Percentiles rank a stretch among this genome's conserved stretches.
These are phyloP conservation scores for Tyrannus savana DNA, from an alignment of 2,113 vertebrate species.

Conservation along the genomic window DNA sequence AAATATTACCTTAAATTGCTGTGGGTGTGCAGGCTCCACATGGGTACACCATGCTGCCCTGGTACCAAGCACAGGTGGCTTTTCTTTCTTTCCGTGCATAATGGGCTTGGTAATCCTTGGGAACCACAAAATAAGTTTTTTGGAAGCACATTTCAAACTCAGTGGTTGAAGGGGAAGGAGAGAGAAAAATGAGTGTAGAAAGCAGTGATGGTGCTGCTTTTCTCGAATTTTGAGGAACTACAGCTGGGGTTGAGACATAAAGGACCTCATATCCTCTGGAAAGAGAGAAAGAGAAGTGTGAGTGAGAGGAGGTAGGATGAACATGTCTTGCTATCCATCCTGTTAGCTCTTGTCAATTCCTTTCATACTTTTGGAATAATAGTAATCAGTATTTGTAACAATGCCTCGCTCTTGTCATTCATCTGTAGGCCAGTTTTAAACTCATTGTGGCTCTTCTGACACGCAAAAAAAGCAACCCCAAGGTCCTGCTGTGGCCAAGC, in stretches of 20 bases:
- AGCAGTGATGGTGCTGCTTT: not conserved
- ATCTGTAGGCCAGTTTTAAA: not conserved
- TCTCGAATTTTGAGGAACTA: not conserved
- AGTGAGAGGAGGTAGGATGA: not conserved
- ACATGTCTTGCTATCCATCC: not conserved
- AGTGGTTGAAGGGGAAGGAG: not conserved
- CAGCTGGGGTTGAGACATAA: not conserved
- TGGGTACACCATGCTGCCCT: not conserved
- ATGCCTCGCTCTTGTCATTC: not conserved
- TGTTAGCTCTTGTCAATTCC: not conserved
- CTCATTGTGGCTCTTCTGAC: not conserved
- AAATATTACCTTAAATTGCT: slow-evolving; percentile 60
- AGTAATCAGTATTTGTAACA: not conserved
- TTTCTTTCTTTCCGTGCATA: slow-evolving; percentile 7
- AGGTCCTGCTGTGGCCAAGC: not conserved
- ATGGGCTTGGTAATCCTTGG: slow-evolving; percentile 42
- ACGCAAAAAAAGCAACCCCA: not conserved
- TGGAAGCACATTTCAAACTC: not conserved
- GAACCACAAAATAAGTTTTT: not conserved
- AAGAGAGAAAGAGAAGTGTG: not conserved
- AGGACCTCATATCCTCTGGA: not conserved
- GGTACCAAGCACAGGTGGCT: not conserved
- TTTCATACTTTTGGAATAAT: not conserved
- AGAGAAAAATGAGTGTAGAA: not conserved
- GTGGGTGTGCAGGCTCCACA: not conserved